These are phyloP conservation scores for Ceyx melanurus DNA, from an alignment of 2,113 vertebrate genomes.

Conservation along the genomic window DNA sequence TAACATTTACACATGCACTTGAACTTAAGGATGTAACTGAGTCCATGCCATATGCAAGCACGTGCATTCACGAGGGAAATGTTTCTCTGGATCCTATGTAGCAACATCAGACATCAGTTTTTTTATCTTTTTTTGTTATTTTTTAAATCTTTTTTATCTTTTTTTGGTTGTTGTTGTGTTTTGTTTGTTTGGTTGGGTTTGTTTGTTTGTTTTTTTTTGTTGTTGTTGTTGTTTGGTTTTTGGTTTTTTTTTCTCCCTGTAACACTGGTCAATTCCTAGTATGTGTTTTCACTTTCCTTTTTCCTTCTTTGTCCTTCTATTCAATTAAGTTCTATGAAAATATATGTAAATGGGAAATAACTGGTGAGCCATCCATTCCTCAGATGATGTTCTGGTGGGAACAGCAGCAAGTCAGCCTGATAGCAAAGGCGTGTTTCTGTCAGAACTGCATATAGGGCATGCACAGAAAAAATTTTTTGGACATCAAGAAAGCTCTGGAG, in stretches of 20 bases:
- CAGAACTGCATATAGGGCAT: not conserved
- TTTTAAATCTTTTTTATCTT: too few species aligned
- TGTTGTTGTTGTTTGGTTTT: too few species aligned
- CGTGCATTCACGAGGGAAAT: fast-evolving
- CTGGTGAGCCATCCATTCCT: not conserved
- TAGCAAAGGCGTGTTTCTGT: not conserved
- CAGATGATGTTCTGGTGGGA: not conserved
- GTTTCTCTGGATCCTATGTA: not conserved
- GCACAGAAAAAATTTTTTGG: not conserved
- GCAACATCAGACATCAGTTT: not conserved
- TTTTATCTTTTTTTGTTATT: not conserved
- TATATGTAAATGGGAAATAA: not conserved
- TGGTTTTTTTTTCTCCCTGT: not conserved
- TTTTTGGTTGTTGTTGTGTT: too few species aligned
- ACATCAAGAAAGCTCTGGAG: not conserved
- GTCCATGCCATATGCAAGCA: not conserved
- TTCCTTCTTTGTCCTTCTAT: not conserved
- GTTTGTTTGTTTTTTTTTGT: too few species aligned
- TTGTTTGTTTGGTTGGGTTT: too few species aligned
- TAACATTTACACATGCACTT: not conserved
- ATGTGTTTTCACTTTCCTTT: not conserved
- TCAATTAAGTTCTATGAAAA: not conserved
- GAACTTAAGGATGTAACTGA: not conserved
- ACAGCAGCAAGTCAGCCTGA: not conserved
- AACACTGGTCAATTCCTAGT: not conserved